These are phyloP conservation scores for Eufriesea mexicana DNA, from an alignment of 1,140 invertebrate species.

Conservation along the genomic window DNA sequence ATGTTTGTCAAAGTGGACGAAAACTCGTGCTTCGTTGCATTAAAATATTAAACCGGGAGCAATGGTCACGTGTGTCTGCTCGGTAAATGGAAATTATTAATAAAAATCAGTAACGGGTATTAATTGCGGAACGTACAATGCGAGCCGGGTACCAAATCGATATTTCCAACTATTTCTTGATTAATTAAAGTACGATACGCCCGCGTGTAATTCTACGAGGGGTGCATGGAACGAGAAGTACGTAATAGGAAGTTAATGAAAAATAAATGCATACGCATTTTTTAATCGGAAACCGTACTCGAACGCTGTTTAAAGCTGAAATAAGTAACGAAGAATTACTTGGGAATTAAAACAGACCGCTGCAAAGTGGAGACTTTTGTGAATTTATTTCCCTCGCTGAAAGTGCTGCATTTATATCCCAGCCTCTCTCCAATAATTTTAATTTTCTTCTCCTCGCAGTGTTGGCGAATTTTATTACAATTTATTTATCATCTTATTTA, in stretches of 20 bases:
- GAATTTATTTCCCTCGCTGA: no score
- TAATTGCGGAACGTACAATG: neutral
- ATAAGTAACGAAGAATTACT: neutral
- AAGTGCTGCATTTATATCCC: no score
- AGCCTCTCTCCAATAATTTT: no score
- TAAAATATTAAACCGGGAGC: no score
- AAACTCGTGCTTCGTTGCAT: no score
- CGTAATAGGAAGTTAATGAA: neutral
- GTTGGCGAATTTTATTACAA: no score
- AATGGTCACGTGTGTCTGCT: no score
- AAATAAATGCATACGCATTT: neutral
- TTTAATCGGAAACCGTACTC: neutral
- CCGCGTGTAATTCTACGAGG: neutral
- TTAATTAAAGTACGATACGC: neutral
- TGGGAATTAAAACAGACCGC: neutral
- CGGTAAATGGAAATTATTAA: neutral
- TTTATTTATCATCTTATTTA: no score
- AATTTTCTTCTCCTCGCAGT: no score
- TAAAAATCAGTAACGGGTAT: constrained; percentile 2
- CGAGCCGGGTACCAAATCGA: neutral
- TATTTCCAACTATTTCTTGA: neutral
- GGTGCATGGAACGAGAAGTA: no score
- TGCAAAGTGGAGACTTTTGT: neutral
- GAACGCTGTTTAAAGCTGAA: neutral
- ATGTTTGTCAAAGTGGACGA: no score